Evolutionary conservation across 2,888 invertebrate species (phyloP), one percentile per base, ranked within the genome.

Genomic region (Idaea dimidiata): DNA sequence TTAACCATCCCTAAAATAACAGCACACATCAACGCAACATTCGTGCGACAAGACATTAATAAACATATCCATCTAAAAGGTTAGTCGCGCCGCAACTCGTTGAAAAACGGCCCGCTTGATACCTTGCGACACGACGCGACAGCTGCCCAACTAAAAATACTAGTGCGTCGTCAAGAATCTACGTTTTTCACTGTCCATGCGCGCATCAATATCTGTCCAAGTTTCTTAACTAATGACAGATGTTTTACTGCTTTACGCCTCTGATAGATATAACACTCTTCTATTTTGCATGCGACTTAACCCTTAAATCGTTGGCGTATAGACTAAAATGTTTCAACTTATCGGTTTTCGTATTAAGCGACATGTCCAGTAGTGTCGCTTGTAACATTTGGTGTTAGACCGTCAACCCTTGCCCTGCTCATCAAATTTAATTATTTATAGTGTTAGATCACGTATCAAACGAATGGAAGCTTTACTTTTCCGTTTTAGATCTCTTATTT

Each of bases 171-270:
- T 87, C 84, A 79, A 83, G 81, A 88, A 86, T 90, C 88, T 87
- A 88, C 88, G 89, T 91, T 91, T 91, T 91, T 91, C 91, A 91
- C 90, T 90, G 91, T 91, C 91, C 87, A 73, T 80, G 78, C 75
- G 77, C 85, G 79, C 91, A 91, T 91, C 91, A 91, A 91, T 91
- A 88, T 76, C 89, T 88, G 91, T 91, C 91, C 74, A 79, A 85
- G 86, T 89, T 88, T 86, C 89, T 91, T 91, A 89, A 82, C 84
- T 86, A 91, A 89, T 91, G 91, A 91, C 90, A 90, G 88, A 89
- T 89, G 88, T 80, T 86, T 84, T 83, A 88, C 89, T 88, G 88
- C 80, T 86, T 84, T 83, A 88, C 89, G 87, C 88, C 86, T 87
- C 82, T 69, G 66, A 64, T 64, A 64, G 63, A 63, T 62, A 60